Conservation (phyloP, 1,140 invertebrate genomes). For the Leptestheria dahalacensis region DNA sequence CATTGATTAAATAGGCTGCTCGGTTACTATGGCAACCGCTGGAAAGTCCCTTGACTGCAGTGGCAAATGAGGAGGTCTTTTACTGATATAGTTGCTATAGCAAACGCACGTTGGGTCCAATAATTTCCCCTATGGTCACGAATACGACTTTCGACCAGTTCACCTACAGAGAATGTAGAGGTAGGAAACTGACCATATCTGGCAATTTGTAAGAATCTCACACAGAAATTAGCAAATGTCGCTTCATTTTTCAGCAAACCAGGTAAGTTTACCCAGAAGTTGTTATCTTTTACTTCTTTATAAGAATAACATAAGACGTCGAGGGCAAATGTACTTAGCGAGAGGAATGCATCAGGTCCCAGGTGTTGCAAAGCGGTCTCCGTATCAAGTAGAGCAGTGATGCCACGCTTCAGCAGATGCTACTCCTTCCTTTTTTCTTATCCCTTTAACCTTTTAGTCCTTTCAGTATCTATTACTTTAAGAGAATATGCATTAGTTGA, state of each 20-base stretch:
- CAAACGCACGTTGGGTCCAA: slow-evolving; percentile 7
- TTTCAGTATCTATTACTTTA: background rate
- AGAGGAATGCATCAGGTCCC: too few relatives aligned
- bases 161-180: too few relatives aligned
- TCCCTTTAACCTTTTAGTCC: too few relatives aligned
- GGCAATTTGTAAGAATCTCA: too few relatives aligned
- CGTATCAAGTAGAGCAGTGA: too few relatives aligned
- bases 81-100: background rate
- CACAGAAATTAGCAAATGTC: slow-evolving; percentile 10
- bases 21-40: background rate
- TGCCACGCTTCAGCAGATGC: too few relatives aligned
- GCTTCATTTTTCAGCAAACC: slow-evolving; percentile 16
- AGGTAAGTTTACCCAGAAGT: slow-evolving; percentile 2
- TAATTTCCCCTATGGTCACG: too few relatives aligned
- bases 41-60: background rate
- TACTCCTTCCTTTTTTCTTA: too few relatives aligned
- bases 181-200: too few relatives aligned
- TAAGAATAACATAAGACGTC: background rate
- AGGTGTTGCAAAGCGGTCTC: too few relatives aligned
- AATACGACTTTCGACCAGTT: too few relatives aligned
- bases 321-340: too few relatives aligned
- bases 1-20: background rate
- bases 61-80: background rate
- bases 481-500: background rate
- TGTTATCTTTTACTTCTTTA: background rate